These are phyloP conservation scores for Oxytorus armatus DNA, from an alignment of 2,888 invertebrate species.

Conservation along the genomic window DNA sequence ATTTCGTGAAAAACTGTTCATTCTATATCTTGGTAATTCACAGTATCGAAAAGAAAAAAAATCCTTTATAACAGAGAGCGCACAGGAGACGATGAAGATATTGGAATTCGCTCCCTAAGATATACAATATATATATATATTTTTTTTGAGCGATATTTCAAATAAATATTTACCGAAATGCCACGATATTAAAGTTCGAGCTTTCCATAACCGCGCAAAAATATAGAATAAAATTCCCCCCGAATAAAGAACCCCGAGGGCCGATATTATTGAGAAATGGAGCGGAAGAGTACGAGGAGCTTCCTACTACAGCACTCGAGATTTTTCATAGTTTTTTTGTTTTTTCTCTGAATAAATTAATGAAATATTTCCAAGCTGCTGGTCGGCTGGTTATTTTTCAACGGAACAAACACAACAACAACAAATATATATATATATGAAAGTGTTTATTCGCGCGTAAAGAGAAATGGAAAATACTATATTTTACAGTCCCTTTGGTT, in stretches of 20 bases:
- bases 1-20: neutral
- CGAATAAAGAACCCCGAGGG: neutral
- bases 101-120: neutral
- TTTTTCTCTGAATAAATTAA: conserved; percentile 28
- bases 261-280: conserved; percentile 35
- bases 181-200: conserved; percentile 44
- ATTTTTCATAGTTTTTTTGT: neutral
- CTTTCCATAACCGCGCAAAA: conserved; percentile 37
- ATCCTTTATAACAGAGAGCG: neutral
- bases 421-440: too few species aligned
- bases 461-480: conserved; percentile 22
- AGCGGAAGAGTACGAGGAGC: conserved; percentile 1
- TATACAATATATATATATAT: conserved; percentile 3
- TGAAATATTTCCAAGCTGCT: conserved; percentile 26
- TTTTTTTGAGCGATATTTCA: neutral
- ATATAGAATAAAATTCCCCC: too few species aligned
- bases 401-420: too few species aligned
- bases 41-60: neutral
- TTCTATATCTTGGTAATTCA: neutral
- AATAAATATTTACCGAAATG: conserved; percentile 36
- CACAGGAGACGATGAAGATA: neutral
- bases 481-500: too few species aligned
- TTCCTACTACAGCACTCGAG: neutral
- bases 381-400: conserved; percentile 13
- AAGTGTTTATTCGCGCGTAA: conserved; percentile 4